Evolutionary conservation across 1,140 invertebrate species (phyloP).

Genomic region (Saccostrea echinata): DNA sequence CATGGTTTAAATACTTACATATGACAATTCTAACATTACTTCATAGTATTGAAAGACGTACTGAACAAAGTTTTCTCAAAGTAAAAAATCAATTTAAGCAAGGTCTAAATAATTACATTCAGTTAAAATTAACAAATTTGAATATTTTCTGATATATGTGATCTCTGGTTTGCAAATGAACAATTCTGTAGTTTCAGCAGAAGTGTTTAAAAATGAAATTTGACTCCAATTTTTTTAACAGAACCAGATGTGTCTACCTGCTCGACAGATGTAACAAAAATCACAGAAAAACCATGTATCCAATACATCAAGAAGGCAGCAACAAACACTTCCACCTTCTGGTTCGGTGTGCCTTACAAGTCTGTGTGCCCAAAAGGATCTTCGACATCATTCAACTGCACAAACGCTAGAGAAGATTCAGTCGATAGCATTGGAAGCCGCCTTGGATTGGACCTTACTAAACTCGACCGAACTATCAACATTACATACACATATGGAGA

Average conservation of each 20-base stretch:
- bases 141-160: no score
- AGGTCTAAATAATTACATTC: no score
- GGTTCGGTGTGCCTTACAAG: background rate
- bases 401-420: background rate
- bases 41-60: no score
- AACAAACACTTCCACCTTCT: background rate
- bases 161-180: background rate
- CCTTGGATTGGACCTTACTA: background rate
- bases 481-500: constrained; percentile 7
- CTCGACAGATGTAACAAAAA: background rate
- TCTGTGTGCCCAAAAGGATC: background rate
- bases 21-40: no score
- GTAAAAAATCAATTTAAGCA: no score
- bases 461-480: constrained; percentile 4
- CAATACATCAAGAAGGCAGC: constrained; percentile 3
- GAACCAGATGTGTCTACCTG: background rate
- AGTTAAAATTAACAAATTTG: no score
- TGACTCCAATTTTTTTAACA: background rate
- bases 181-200: background rate
- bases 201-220: background rate
- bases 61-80: no score
- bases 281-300: constrained; percentile 1
- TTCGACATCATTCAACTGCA: background rate
- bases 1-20: no score
- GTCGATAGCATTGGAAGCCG: background rate